phyloP scores from a whole-genome alignment of 1,140 invertebrate genomes.

The Diabrotica undecimpunctata region DNA sequence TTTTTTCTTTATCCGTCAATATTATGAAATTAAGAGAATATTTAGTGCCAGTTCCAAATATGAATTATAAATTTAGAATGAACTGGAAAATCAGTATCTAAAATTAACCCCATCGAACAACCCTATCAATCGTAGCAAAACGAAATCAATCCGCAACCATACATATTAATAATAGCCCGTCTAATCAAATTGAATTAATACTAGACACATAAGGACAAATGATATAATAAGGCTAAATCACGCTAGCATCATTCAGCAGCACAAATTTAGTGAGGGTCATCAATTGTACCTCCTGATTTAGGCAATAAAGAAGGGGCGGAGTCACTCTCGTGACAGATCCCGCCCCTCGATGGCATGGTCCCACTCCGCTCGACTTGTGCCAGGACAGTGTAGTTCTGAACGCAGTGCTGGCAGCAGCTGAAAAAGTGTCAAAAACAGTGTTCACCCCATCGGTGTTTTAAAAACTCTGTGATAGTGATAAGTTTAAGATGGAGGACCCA shows the following conservation, averaged over 20 bases:
- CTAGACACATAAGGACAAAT: slow-evolving; percentile 39
- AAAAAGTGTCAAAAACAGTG: slow-evolving; percentile 20
- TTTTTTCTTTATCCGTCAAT: too few species aligned
- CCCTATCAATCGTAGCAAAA: too few species aligned
- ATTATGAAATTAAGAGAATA: too few species aligned
- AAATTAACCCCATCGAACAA: too few species aligned
- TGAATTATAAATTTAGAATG: too few species aligned
- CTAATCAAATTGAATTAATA: slow-evolving; percentile 42
- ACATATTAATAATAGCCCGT: slow-evolving; percentile 8
- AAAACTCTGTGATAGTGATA: slow-evolving; percentile 15
- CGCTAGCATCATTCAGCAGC: slow-evolving; percentile 33
- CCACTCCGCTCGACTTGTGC: slow-evolving; percentile 23
- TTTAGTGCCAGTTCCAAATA: too few species aligned
- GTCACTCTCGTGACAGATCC: slow-evolving; percentile 11
- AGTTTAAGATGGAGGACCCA: slow-evolving; percentile 38
- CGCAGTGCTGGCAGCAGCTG: slow-evolving; percentile 24
- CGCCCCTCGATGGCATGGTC: slow-evolving; percentile 31
- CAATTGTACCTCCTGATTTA: slow-evolving; percentile 37
- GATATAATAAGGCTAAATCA: slow-evolving; percentile 42
- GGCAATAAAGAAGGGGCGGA: slow-evolving; percentile 37
- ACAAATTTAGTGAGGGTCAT: slow-evolving; percentile 35
- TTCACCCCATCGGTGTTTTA: neutral
- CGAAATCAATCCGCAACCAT: slow-evolving; percentile 3
- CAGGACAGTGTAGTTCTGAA: slow-evolving; percentile 31
- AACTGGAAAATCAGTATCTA: too few species aligned